Base-by-base conservation (phyloP, 2,888 invertebrate species). In the Allophyes oxyacanthae region DNA sequence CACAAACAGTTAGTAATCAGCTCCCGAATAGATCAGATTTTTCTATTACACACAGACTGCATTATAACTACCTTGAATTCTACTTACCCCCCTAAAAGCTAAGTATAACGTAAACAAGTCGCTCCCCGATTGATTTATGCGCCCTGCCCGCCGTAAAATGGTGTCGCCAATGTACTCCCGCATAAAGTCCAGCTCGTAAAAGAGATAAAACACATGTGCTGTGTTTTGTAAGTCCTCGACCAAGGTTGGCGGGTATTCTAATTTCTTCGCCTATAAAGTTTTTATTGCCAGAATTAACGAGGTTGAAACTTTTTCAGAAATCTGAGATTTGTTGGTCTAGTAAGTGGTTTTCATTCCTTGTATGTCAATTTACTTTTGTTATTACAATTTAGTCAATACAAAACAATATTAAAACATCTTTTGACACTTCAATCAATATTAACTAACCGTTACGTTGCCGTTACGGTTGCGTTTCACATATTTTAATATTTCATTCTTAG, bases 111-210 rank as follows among this genome's bases (percentile, higher is more conserved):
- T 69, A 64, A 72, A 72, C 66, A 67, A 55, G 58, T 53, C 51
- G 44, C 13, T 53, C 62, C 8, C 52, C 44, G 64, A 74, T 74
- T 72, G 74, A 70, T 74, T 74, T 67, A 74, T 61, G 49, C 41
- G 51, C 54, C 43, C 43, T 43, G 38, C 53, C n/a, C 43, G 54
- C 60, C 48, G 62, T 72, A 72, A 75, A 75, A 70, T 45, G 60
- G 40, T 52, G 58, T 63, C 65, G 54, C 62, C 62, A 62, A 65
- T 62, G 66, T 57, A 57, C 62, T 45, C 45, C 5, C 37, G 51
- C 57, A 52, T 62, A 52, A 65, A 61, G 61, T 51, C 38, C 9
- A 45, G 52, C 44, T 67, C 60, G 69, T 69, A 66, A 72, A 63
- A 61, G 37, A 66, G 58, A 65, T 64, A 61, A 56, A 62, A 60